These are phyloP conservation scores for Dromiciops gliroides DNA, from an alignment of 2,113 vertebrate genomes.

Conservation along the genomic window DNA sequence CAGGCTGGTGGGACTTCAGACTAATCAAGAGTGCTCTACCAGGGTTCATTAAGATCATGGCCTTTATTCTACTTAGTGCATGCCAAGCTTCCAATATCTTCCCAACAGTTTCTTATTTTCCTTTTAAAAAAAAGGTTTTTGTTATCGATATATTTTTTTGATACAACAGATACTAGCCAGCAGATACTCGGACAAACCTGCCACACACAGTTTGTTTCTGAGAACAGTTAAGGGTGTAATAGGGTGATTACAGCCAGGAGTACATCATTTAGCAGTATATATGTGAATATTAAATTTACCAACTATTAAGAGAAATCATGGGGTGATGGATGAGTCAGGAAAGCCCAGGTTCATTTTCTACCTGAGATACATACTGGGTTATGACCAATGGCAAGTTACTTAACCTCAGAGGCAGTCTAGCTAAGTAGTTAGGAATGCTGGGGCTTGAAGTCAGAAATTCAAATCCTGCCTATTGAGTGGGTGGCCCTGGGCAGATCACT, in stretches of 20 bases:
- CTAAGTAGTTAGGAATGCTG: neutral
- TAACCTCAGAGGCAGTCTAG: neutral
- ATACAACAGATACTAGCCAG: neutral
- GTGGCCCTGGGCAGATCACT: neutral
- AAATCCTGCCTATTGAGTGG: neutral
- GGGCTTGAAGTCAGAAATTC: neutral
- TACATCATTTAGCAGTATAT: neutral
- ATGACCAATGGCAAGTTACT: neutral
- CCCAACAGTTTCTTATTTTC: neutral
- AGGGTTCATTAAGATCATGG: neutral
- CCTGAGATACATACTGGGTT: neutral
- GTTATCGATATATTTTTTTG: neutral
- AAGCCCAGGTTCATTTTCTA: neutral
- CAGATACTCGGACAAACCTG: neutral
- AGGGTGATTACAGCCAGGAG: neutral
- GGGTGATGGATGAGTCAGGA: neutral
- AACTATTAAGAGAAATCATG: neutral
- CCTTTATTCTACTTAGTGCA: neutral
- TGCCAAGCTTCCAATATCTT: neutral
- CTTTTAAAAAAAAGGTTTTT: neutral
- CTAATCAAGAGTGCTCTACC: neutral
- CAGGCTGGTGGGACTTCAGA: neutral
- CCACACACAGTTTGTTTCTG: neutral
- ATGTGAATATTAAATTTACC: neutral
- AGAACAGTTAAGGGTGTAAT: neutral